These are phyloP conservation scores for Philotrypesis tridentata DNA, from an alignment of 1,140 invertebrate species.

Conservation along the genomic window DNA sequence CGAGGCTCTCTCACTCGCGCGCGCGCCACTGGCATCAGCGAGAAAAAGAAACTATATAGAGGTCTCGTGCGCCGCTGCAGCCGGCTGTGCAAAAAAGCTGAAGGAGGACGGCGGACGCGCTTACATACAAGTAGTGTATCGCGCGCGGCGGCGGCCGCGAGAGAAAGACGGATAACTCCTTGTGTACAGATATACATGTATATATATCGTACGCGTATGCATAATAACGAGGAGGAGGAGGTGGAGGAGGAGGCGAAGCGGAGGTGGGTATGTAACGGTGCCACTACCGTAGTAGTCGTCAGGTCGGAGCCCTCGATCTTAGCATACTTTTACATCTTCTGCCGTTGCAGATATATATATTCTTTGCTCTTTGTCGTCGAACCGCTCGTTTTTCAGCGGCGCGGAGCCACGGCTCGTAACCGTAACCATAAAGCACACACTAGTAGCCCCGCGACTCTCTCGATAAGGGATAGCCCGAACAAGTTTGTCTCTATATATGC, in stretches of 20 bases:
- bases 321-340: background rate
- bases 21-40: too few relatives aligned
- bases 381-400: conserved; percentile 4
- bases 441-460: background rate
- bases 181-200: background rate
- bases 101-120: conserved; percentile 23
- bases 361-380: background rate
- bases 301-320: conserved; percentile 40
- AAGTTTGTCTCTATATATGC: too few relatives aligned
- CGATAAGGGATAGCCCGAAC: background rate
- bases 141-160: background rate
- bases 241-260: background rate
- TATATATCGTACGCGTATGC: background rate
- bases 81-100: background rate
- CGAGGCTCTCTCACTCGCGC: background rate
- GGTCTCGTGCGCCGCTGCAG: background rate
- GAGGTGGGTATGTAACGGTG: conserved; percentile 39
- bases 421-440: conserved; percentile 25
- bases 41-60: conserved; percentile 3
- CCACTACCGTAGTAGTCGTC: background rate
- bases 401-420: background rate
- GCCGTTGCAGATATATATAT: too few relatives aligned
- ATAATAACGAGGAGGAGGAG: conserved; percentile 1
- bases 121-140: background rate
- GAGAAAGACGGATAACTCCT: conserved; percentile 5